phyloP scores from a whole-genome alignment of 2,113 vertebrate genomes.

The Atrichornis clamosus region DNA sequence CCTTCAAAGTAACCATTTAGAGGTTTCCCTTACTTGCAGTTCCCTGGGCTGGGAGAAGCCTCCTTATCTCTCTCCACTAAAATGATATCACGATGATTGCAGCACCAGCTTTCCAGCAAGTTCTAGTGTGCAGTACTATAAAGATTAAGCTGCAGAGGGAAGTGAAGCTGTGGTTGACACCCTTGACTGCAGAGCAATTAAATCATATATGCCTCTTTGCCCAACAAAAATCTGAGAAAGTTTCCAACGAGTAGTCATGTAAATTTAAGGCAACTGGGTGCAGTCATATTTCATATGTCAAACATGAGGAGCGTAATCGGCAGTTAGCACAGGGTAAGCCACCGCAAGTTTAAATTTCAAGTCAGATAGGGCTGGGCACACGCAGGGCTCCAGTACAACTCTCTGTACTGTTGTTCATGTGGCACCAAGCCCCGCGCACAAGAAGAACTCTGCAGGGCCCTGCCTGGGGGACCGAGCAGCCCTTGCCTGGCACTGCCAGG shows the following conservation, averaged over 20 bases:
- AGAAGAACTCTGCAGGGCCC: neutral
- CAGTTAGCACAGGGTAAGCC: neutral
- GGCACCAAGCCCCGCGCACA: no score
- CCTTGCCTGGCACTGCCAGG: neutral
- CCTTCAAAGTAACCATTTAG: conserved; percentile 46
- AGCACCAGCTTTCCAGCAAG: neutral
- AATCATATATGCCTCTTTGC: neutral
- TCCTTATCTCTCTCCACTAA: neutral
- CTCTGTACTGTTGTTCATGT: neutral
- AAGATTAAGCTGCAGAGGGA: conserved; percentile 2
- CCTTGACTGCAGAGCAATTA: neutral
- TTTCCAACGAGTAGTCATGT: neutral
- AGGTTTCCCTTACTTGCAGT: neutral
- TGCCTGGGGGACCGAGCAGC: neutral
- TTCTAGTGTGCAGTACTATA: neutral
- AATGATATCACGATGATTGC: neutral
- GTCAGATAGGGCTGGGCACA: neutral
- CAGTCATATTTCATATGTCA: neutral
- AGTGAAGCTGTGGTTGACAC: neutral
- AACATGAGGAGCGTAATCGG: fast-evolving
- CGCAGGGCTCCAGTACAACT: neutral
- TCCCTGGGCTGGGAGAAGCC: neutral
- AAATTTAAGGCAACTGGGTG: neutral
- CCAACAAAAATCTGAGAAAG: neutral
- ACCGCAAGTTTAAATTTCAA: neutral